Evolutionary conservation across 2,888 invertebrate genomes (phyloP).

Genomic region (Erebia palarica): DNA sequence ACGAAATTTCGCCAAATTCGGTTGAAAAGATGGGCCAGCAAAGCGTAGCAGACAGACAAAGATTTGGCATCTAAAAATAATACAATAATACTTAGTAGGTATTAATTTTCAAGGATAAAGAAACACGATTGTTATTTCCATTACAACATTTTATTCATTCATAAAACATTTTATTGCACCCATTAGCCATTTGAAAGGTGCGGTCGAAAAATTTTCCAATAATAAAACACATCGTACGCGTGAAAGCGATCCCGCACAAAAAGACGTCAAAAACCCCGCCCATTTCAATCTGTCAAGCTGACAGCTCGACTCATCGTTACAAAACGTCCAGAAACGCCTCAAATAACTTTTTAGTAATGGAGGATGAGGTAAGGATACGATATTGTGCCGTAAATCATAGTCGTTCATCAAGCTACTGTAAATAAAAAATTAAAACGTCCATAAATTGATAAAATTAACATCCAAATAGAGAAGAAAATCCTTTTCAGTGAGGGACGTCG

Average conservation of each 20-base stretch:
- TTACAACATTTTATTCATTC: too few relatives aligned
- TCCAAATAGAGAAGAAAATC: too few relatives aligned
- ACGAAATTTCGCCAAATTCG: too few relatives aligned
- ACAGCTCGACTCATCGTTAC: slow-evolving; percentile 50
- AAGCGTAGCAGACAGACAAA: too few relatives aligned
- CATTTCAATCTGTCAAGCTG: slow-evolving; percentile 62
- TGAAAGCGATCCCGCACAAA: slow-evolving; percentile 54
- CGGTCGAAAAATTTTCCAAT: slow-evolving; percentile 25
- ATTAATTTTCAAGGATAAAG: too few relatives aligned
- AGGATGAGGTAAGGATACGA: slow-evolving; percentile 5
- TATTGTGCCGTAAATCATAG: background rate
- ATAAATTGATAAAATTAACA: too few relatives aligned
- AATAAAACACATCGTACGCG: slow-evolving; percentile 40
- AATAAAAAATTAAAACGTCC: too few relatives aligned
- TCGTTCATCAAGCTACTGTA: too few relatives aligned
- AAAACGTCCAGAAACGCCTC: slow-evolving; percentile 37
- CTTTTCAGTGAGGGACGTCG: too few relatives aligned
- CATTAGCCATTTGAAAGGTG: slow-evolving; percentile 13
- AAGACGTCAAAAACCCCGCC: slow-evolving; percentile 61
- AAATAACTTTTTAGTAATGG: slow-evolving; percentile 22
- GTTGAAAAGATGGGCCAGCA: too few relatives aligned
- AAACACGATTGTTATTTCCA: background rate
- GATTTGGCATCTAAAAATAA: too few relatives aligned
- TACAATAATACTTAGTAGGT: too few relatives aligned
- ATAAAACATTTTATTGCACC: slow-evolving; percentile 4